Evolutionary conservation across 2,888 invertebrate genomes (phyloP).

Genomic region (Leptarthrus brevirostris): DNA sequence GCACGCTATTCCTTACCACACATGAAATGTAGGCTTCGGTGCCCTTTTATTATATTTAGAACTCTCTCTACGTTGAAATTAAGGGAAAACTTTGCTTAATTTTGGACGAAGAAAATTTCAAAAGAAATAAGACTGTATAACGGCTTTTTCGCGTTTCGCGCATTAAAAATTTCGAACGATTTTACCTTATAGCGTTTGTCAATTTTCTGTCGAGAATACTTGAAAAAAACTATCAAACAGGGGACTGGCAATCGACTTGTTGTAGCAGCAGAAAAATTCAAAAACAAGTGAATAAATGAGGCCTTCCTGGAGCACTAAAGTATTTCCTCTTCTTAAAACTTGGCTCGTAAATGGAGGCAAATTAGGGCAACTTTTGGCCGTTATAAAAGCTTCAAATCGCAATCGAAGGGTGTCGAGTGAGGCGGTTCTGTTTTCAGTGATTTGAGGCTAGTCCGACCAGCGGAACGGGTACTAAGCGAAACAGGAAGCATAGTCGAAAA

Average conservation of each 20-base stretch:
- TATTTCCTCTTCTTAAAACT: slow-evolving; percentile 22
- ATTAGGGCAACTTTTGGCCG: slow-evolving; percentile 16
- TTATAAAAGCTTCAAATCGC: slow-evolving; percentile 36
- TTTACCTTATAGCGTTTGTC: neutral
- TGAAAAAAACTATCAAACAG: neutral
- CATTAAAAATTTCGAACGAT: slow-evolving; percentile 5
- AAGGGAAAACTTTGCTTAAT: no score
- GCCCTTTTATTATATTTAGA: no score
- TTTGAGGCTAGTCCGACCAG: slow-evolving; percentile 5
- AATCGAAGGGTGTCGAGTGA: slow-evolving; percentile 39
- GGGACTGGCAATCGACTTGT: neutral
- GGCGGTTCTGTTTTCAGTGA: slow-evolving; percentile 33
- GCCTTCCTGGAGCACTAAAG: slow-evolving; percentile 29
- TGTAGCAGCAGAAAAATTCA: slow-evolving; percentile 8
- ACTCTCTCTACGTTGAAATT: no score
- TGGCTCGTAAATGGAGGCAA: neutral
- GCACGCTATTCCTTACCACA: no score
- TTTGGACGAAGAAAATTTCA: no score
- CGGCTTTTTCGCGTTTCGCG: no score
- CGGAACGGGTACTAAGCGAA: neutral
- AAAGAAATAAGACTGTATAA: no score
- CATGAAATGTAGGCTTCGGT: no score
- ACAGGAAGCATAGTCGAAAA: neutral
- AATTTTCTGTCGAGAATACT: neutral
- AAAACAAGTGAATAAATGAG: slow-evolving; percentile 39